Evolutionary conservation across 1,140 invertebrate species (phyloP), one percentile per base, ranked within the genome.

Genomic region (Helicoverpa zea): DNA sequence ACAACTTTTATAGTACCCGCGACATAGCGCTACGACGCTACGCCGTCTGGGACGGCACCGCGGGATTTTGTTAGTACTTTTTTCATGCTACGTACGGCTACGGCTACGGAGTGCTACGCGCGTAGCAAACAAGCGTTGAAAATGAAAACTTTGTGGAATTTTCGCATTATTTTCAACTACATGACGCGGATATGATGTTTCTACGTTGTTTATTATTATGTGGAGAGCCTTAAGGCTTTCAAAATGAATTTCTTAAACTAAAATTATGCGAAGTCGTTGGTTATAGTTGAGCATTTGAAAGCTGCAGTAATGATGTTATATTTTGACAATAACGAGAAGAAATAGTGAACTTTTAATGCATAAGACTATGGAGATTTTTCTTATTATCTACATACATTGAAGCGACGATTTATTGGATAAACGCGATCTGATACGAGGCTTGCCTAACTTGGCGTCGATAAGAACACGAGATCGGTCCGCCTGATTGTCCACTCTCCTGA

Each of bases 1-100:
- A 80, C 77, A 72, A 80, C 54, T 73, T 80, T 73, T 74, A 73
- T 70, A 52, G 79, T 80, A 58, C 64, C 43, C 68, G 52, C 64
- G 77, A 79, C 77, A 72, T 43, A 72, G 77, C 16, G 72, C 72
- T 75, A 75, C 79, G 79, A 18, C 58, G 47, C 54, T 73, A 64
- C 79, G 79, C 59, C 43, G 74, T 77, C 61, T 52, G 59, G 47
- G 74, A 47, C 35, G 30, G 18, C 43, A 77, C 56, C 59, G 14
- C 61, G 47, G 49, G 56, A 52, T 64, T 49, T 52, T 77, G 59
- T 51, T 52, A 14, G 47, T 12, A 52, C 59, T 70, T 70, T 70
- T 70, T 70, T 70, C 30, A 59, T 47, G 54, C 73, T 49, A 61
- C 73, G 35, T 13, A 47, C 16, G 18, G 56, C 54, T 61, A 75